Base-by-base conservation (phyloP, 2,113 vertebrate species). In the Myiozetetes cayanensis region DNA sequence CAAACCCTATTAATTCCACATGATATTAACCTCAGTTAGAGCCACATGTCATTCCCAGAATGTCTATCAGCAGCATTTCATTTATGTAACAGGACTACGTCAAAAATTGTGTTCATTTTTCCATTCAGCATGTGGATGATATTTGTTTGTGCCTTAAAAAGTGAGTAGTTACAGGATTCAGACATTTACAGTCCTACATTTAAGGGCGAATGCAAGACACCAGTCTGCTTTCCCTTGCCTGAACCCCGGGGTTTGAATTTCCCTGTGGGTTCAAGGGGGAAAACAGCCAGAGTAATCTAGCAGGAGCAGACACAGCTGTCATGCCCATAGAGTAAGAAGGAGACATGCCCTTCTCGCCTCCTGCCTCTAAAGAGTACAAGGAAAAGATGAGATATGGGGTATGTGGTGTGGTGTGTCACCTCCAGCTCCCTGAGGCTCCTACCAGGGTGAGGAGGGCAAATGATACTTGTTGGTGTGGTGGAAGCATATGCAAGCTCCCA, bases 1-100 rank as follows among this genome's bases (percentile, higher is more conserved):
- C 83, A 96, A 91, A 65, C 17, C 19, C 35, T 91, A 84, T 93
- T 88, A 90, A 94, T 96, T 93, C 67, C 76, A 90, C 35, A 63
- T 14, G 1, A n/a, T n/a, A 13, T 73, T 97, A 94, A 96, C 25
- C 46, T 91, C 67, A 87, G n/a, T 31, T 75, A 33, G n/a, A 80
- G 22, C 12, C 58, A 62, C 12, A 41, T 66, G 81, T 83, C 46
- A 90, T 87, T 94, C 82, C 19, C 80, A 78, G 91, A 82, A 56
- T 72, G 90, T 73, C 52, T 79, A 53, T 85, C 91, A 85, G 62
- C 30, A 80, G 81, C 8, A 44, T 93, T 95, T 95, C 50, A 12
- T 80, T 91, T 74, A 86, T 8, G 19, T 78, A 91, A 79, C 33
- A 76, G 68, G 12, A 71, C 39, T 70, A 9, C 39, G 58, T 43